Evolutionary conservation across 1,140 invertebrate genomes (phyloP).

Genomic region (Hyposmocoma kahamanoa): DNA sequence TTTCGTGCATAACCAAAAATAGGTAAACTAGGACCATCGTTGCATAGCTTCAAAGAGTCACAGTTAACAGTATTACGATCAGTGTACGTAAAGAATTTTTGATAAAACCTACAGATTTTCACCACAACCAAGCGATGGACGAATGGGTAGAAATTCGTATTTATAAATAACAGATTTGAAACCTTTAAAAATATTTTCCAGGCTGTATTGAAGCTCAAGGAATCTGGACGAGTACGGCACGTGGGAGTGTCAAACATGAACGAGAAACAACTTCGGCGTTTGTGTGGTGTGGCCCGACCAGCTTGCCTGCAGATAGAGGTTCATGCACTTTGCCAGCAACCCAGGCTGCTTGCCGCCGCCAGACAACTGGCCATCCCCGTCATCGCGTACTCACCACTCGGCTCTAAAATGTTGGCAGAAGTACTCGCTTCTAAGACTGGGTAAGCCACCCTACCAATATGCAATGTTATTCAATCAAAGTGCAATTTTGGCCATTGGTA

Average conservation of each 20-base stretch:
- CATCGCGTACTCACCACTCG: constrained; percentile 89
- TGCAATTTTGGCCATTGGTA: no score
- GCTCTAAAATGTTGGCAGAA: constrained; percentile 78
- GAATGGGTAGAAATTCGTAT: background rate
- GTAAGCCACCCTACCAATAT: no score
- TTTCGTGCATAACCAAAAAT: constrained; percentile 8
- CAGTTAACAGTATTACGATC: background rate
- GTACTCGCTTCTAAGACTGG: constrained; percentile 58
- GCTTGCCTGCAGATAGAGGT: constrained; percentile 85
- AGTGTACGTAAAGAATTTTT: background rate
- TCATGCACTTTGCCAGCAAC: constrained; percentile 89
- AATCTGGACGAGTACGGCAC: constrained; percentile 76
- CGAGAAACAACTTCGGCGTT: constrained; percentile 76
- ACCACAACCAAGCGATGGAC: background rate
- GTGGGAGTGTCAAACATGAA: constrained; percentile 89
- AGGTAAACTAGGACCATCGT: background rate
- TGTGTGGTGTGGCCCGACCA: constrained; percentile 78
- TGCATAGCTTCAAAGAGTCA: background rate
- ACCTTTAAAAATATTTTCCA: constrained; percentile 41
- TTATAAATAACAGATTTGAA: background rate
- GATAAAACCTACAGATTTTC: background rate
- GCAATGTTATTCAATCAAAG: no score
- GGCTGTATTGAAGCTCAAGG: constrained; percentile 83
- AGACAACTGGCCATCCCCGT: constrained; percentile 80
- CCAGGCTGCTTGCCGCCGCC: constrained; percentile 81